These are phyloP conservation scores for Acyrthosiphon pisum DNA, from an alignment of 1,140 invertebrate species.

Conservation along the genomic window DNA sequence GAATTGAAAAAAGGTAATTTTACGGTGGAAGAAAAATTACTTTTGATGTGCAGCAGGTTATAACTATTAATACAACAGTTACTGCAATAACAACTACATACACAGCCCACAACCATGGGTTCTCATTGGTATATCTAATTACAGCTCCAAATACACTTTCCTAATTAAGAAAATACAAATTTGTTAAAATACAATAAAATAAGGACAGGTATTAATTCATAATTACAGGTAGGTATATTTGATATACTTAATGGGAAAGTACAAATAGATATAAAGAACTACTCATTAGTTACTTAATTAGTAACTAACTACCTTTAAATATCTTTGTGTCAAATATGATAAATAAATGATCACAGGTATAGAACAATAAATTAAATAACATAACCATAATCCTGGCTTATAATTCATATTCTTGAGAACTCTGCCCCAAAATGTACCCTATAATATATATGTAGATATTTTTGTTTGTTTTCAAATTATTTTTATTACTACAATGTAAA, in stretches of 20 bases:
- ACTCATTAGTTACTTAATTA: constrained; percentile 57
- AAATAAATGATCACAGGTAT: constrained; percentile 76
- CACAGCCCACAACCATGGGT: constrained; percentile 90
- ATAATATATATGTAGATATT: constrained; percentile 22
- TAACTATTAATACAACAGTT: constrained; percentile 51
- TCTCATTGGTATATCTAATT: constrained; percentile 84
- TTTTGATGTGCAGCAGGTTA: constrained; percentile 54
- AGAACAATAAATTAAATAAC: constrained; percentile 78
- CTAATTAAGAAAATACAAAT: constrained; percentile 27
- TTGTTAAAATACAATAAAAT: not conserved
- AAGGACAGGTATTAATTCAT: not conserved
- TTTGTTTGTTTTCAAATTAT: not conserved
- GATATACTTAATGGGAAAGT: not conserved
- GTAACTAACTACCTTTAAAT: constrained; percentile 70
- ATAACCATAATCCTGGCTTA: constrained; percentile 78
- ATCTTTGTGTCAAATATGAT: constrained; percentile 72
- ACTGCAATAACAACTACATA: constrained; percentile 80
- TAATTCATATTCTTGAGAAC: constrained; percentile 77
- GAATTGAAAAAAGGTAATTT: constrained; percentile 22
- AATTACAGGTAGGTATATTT: not conserved
- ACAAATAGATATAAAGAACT: not conserved
- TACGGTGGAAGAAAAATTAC: constrained; percentile 54
- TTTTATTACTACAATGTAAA: not conserved
- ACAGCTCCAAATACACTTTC: constrained; percentile 65
- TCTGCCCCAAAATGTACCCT: constrained; percentile 77